Evolutionary conservation across 2,797 vertebrate genomes (phyloP).

Genomic region (Ambastaia sidthimunki): DNA sequence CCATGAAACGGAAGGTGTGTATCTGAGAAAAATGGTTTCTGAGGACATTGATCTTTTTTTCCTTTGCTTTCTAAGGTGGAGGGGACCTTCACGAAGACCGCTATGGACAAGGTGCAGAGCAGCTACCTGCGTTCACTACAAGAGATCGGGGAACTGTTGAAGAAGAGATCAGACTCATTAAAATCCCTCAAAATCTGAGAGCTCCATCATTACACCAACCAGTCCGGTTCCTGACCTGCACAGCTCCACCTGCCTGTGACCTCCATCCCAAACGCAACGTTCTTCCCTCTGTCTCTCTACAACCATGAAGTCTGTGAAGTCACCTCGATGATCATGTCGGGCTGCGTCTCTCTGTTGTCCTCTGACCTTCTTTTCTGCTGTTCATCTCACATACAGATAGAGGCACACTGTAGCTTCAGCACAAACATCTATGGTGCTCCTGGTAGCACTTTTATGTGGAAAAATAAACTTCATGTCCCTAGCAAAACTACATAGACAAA

Average conservation of each 20-base stretch:
- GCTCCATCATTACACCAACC: constrained; percentile 17
- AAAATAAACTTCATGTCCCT: constrained; percentile 9
- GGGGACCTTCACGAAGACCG: constrained; percentile 85
- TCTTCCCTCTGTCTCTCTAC: neutral
- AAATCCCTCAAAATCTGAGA: constrained; percentile 93
- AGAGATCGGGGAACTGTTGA: constrained; percentile 92
- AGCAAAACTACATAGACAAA: constrained; percentile 64
- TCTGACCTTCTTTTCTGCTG: constrained; percentile 3
- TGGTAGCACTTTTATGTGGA: constrained; percentile 50
- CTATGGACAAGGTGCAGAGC: constrained; percentile 92
- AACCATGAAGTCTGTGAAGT: constrained; percentile 2
- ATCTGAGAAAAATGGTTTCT: too few relatives aligned
- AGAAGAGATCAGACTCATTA: constrained; percentile 91
- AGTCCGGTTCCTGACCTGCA: constrained; percentile 15
- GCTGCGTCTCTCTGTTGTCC: neutral
- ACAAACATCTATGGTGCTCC: constrained; percentile 60
- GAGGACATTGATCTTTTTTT: neutral
- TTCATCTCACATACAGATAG: constrained; percentile 18
- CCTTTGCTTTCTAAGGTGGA: constrained; percentile 80
- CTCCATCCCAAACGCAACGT: constrained; percentile 36
- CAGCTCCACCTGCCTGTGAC: constrained; percentile 34
- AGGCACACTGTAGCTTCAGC: constrained; percentile 60
- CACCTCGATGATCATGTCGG: neutral
- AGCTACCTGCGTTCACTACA: constrained; percentile 95
- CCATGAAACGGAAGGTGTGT: too few relatives aligned